A percentile compares a stretch with the other conserved stretches of the same genome.
Evolutionary conservation across 2,797 vertebrate genomes (phyloP).

Genomic region (Lithobates pipiens): DNA sequence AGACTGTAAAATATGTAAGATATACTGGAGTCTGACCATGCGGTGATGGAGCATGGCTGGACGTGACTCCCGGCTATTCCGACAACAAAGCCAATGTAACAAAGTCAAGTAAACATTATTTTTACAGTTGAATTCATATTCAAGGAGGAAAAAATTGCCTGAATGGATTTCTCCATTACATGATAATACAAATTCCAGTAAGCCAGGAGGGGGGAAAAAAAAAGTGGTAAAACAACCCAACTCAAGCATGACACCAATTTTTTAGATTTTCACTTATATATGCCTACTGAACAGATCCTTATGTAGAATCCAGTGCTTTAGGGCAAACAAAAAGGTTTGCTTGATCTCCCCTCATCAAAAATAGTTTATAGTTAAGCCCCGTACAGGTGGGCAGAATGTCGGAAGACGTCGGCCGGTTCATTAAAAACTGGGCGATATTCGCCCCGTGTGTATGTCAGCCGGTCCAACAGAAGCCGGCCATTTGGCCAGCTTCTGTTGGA

Average conservation of each 20-base stretch:
- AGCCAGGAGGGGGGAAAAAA: too few relatives aligned
- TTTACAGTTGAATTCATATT: background rate
- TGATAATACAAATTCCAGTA: too few relatives aligned
- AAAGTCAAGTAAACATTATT: slow-evolving; percentile 10
- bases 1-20: background rate
- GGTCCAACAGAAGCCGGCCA: too few relatives aligned
- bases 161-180: background rate
- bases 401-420: too few relatives aligned
- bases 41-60: background rate
- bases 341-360: too few relatives aligned
- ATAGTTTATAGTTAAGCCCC: too few relatives aligned
- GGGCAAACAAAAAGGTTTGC: too few relatives aligned
- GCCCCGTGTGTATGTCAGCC: too few relatives aligned
- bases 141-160: background rate
- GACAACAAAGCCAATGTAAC: background rate
- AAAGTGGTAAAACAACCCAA: background rate
- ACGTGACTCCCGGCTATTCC: background rate
- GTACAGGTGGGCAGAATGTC: too few relatives aligned
- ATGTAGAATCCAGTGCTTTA: too few relatives aligned
- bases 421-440: too few relatives aligned
- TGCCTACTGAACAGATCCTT: background rate
- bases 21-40: background rate
- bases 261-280: background rate
- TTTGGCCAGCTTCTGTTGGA: too few relatives aligned
- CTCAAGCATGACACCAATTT: background rate